These are phyloP conservation scores for Megaleporinus macrocephalus DNA, from an alignment of 2,113 vertebrate species.

Conservation along the genomic window DNA sequence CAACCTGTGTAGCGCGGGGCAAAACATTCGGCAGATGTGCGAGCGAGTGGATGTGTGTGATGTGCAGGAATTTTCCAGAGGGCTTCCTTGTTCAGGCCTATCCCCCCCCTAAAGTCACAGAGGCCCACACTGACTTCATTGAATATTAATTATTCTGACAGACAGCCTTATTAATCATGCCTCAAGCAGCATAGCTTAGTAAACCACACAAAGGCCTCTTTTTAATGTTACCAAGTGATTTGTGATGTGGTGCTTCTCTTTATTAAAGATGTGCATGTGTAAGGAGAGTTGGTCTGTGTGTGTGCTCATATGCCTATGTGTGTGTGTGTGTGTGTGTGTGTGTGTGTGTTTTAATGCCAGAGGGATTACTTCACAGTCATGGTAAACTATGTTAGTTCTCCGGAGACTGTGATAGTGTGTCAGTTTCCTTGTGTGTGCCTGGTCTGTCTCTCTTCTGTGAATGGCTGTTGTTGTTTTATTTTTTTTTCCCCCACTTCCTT, in stretches of 20 bases:
- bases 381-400: constrained; percentile 43
- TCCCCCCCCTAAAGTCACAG: constrained; percentile 41
- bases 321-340: constrained; percentile 1
- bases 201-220: constrained; percentile 49
- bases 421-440: constrained; percentile 22
- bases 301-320: neutral
- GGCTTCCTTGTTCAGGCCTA: constrained; percentile 55
- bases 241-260: constrained; percentile 51
- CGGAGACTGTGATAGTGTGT: constrained; percentile 36
- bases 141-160: constrained; percentile 64
- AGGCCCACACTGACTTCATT: constrained; percentile 55
- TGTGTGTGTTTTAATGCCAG: constrained; percentile 26
- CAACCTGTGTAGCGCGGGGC: constrained; percentile 37
- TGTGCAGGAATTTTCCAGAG: constrained; percentile 56
- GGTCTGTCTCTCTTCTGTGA: constrained; percentile 39
- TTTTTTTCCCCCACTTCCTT: neutral
- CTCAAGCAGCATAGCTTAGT: constrained; percentile 46
- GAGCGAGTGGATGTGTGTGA: constrained; percentile 51
- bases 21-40: constrained; percentile 52
- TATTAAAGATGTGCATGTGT: constrained; percentile 48
- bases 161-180: constrained; percentile 56
- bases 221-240: constrained; percentile 51
- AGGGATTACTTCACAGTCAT: constrained; percentile 44
- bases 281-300: neutral
- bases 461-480: constrained; percentile 16